These are phyloP conservation scores for Isichthys henryi DNA, from an alignment of 2,113 vertebrate species.

Conservation along the genomic window DNA sequence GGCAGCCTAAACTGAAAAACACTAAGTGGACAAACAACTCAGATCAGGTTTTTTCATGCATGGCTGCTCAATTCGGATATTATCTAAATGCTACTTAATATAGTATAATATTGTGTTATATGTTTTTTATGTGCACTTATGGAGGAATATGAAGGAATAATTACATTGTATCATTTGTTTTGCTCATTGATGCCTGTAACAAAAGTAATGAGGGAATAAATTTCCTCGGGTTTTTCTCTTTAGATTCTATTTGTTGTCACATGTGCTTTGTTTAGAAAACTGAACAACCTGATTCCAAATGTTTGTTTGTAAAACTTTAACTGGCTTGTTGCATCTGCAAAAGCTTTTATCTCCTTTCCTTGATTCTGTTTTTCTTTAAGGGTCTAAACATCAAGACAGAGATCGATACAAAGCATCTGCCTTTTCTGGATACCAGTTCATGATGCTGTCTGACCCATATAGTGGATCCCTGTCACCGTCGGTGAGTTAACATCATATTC, in stretches of 20 bases:
- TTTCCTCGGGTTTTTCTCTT: neutral
- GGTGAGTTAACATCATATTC: conserved; percentile 62
- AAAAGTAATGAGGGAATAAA: neutral
- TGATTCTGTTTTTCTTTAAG: conserved; percentile 35
- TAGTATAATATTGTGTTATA: neutral
- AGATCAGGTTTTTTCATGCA: neutral
- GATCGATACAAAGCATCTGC: conserved; percentile 86
- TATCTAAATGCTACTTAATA: neutral
- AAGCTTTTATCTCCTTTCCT: neutral
- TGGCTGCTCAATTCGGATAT: neutral
- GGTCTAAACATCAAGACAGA: conserved; percentile 83
- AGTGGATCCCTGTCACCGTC: conserved; percentile 78
- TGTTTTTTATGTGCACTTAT: neutral
- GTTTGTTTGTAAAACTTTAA: neutral
- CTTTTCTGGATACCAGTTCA: conserved; percentile 86
- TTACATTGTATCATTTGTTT: neutral
- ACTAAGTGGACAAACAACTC: neutral
- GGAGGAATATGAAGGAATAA: neutral
- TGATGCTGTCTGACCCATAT: conserved; percentile 81
- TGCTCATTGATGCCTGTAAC: neutral
- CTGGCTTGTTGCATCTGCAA: neutral
- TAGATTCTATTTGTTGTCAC: neutral
- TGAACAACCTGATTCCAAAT: neutral
- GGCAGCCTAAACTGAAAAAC: neutral
- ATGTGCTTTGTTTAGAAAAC: neutral